A percentile compares a stretch with the other conserved stretches of the same genome.
phyloP scores from a whole-genome alignment of 2,113 vertebrate genomes.

The Perca fluviatilis region DNA sequence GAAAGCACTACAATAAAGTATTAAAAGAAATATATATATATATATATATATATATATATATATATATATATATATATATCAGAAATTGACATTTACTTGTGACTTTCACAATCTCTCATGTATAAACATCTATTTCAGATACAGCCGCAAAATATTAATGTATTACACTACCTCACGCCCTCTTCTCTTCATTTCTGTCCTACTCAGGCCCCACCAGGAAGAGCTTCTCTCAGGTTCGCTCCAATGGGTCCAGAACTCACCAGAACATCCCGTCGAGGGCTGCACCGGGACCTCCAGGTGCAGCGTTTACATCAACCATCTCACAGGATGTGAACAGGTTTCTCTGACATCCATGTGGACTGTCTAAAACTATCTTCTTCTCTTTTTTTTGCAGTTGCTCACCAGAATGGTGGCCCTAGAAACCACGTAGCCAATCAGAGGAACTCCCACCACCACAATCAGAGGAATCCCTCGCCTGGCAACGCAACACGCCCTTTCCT shows the following conservation, averaged over 20 bases:
- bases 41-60: too few species aligned
- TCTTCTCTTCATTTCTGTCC: background rate
- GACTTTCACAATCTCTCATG: background rate
- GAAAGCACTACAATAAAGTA: too few species aligned
- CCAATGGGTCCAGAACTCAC: slow-evolving; percentile 74
- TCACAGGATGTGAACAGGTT: background rate
- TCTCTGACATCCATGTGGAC: background rate
- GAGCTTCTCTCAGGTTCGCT: slow-evolving; percentile 78
- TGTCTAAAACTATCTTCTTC: background rate
- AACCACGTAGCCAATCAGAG: slow-evolving; percentile 78
- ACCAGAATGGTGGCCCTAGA: slow-evolving; percentile 92
- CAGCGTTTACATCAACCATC: background rate
- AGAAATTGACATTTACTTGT: background rate
- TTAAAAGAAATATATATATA: too few species aligned
- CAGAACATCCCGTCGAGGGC: slow-evolving; percentile 88
- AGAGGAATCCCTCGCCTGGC: slow-evolving; percentile 82
- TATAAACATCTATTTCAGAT: background rate
- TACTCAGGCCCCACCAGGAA: slow-evolving; percentile 91
- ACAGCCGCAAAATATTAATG: background rate
- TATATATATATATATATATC: background rate
- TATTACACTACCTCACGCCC: background rate
- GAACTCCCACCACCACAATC: slow-evolving; percentile 82
- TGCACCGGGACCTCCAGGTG: slow-evolving; percentile 95
- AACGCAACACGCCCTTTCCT: slow-evolving; percentile 85
- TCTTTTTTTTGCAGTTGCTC: slow-evolving; percentile 79